phyloP scores from a whole-genome alignment of 2,797 vertebrate genomes.

The Anomalospiza imberbis region DNA sequence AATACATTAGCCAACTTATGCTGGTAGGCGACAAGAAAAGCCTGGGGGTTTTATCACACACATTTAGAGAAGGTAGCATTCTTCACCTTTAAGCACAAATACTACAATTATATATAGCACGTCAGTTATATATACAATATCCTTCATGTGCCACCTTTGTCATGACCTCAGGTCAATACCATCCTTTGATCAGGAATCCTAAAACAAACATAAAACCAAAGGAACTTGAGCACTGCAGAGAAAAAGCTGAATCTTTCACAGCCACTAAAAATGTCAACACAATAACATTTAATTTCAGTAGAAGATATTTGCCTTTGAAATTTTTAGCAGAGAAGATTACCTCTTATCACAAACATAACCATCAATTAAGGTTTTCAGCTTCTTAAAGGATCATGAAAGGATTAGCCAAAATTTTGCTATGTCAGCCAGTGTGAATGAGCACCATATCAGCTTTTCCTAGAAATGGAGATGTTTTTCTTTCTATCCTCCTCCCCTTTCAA shows the following conservation, averaged over 20 bases:
- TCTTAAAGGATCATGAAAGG: neutral
- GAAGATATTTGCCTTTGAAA: neutral
- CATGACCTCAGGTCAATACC: neutral
- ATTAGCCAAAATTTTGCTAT: neutral
- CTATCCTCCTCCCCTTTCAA: neutral
- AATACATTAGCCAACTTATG: neutral
- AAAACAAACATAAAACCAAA: neutral
- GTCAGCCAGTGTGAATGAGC: neutral
- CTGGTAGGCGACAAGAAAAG: neutral
- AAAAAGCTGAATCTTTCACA: neutral
- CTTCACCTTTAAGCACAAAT: neutral
- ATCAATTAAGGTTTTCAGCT: neutral
- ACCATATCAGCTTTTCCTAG: neutral
- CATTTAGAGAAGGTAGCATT: neutral
- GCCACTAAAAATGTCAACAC: neutral
- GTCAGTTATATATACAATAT: neutral
- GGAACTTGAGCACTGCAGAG: neutral
- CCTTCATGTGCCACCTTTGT: neutral
- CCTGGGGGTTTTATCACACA: neutral
- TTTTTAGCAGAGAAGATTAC: neutral
- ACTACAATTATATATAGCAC: neutral
- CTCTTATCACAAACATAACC: neutral
- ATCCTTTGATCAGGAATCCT: neutral
- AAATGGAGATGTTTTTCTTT: neutral
- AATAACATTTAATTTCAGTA: neutral